These are phyloP conservation scores for Oncorhynchus gorbuscha DNA, from an alignment of 2,113 vertebrate species.

Conservation along the genomic window DNA sequence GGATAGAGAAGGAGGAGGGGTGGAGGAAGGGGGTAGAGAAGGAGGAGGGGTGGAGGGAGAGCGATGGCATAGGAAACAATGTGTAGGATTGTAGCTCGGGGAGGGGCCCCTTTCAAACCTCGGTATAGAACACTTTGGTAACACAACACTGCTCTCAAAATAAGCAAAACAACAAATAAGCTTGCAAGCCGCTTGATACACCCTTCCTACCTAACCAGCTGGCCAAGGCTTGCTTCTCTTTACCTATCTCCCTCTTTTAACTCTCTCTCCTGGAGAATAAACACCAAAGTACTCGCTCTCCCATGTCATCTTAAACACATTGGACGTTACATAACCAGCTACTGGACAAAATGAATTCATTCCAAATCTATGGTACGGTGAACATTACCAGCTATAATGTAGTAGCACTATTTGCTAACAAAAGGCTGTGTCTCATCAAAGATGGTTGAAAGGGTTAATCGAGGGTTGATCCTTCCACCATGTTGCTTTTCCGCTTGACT, in stretches of 20 bases:
- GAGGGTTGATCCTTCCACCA: too few relatives aligned
- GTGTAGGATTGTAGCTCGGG: slow-evolving; percentile 65
- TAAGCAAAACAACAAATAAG: neutral
- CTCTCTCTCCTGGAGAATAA: too few relatives aligned
- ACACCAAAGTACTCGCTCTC: too few relatives aligned
- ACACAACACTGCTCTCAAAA: slow-evolving; percentile 43
- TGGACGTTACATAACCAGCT: too few relatives aligned
- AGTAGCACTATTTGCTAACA: too few relatives aligned
- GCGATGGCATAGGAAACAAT: slow-evolving; percentile 59
- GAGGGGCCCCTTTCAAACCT: slow-evolving; percentile 1
- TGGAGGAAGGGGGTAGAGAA: neutral
- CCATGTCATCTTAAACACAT: too few relatives aligned
- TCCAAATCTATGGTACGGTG: too few relatives aligned
- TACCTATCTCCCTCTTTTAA: neutral
- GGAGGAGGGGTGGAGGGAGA: slow-evolving; percentile 1
- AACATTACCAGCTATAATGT: too few relatives aligned
- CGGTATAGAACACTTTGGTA: slow-evolving; percentile 52
- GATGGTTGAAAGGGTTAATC: too few relatives aligned
- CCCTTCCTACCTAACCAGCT: neutral
- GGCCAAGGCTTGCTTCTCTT: slow-evolving; percentile 7
- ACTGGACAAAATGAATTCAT: too few relatives aligned
- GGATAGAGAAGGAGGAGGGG: neutral
- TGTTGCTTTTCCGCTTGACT: too few relatives aligned
- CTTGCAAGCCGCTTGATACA: slow-evolving; percentile 22
- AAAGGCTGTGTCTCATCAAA: too few relatives aligned